Percentiles rank a stretch among this genome's conserved stretches.
Conservation (phyloP, 37 sponge, comb jelly and placozoan species). For the Beroe ovata region DNA sequence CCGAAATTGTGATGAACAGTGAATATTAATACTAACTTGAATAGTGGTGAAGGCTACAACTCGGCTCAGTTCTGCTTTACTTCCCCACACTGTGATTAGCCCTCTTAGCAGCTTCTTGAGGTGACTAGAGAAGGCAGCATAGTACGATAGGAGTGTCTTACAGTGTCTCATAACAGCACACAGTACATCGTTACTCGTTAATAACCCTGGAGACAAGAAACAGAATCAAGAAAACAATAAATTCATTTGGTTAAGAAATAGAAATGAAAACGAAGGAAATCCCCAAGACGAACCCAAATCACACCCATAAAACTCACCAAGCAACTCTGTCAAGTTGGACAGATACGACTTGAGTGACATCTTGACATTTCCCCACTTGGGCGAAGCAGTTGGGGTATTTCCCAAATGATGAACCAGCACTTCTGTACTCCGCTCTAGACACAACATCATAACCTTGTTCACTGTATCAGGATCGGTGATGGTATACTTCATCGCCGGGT, state of each 20-base stretch:
- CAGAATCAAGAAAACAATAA: not conserved
- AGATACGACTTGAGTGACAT: constrained; percentile 49
- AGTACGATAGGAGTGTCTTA: constrained; percentile 24
- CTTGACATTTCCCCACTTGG: constrained; percentile 8
- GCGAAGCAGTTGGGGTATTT: constrained; percentile 9
- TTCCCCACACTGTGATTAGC: constrained; percentile 39
- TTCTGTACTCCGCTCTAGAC: not conserved
- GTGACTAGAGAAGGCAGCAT: constrained; percentile 46
- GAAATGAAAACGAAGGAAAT: too few relatives aligned
- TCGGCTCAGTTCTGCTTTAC: constrained; percentile 37
- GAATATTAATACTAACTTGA: constrained; percentile 21
- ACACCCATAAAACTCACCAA: too few relatives aligned
- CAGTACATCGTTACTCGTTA: constrained; percentile 62
- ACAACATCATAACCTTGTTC: constrained; percentile 45
- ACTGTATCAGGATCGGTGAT: constrained; percentile 41
- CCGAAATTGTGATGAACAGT: too few relatives aligned
- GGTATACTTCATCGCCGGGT: constrained; percentile 28
- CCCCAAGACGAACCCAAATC: too few relatives aligned
- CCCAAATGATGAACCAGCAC: constrained; percentile 18
- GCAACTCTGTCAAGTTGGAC: constrained; percentile 33
- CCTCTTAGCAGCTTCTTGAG: constrained; percentile 22
- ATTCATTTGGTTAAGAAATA: not conserved
- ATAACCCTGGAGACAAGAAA: not conserved
- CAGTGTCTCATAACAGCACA: constrained; percentile 66
- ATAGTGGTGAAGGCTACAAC: constrained; percentile 51